These are phyloP conservation scores for Dendropsophus ebraccatus DNA, from an alignment of 2,113 vertebrate species.

Conservation along the genomic window DNA sequence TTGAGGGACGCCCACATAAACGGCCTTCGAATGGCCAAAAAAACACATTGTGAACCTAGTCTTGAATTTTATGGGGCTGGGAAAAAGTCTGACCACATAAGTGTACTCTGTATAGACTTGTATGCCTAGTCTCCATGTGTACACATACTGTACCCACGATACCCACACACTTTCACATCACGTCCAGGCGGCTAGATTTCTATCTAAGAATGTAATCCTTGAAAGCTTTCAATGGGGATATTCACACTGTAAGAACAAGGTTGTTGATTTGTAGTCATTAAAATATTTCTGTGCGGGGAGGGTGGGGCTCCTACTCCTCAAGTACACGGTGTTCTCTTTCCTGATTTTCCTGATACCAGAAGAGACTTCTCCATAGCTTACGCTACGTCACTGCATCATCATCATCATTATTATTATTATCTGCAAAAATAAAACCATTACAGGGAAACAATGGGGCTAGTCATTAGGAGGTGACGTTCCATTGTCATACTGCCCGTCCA, in stretches of 20 bases:
- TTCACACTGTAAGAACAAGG: neutral
- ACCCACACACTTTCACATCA: neutral
- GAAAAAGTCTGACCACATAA: neutral
- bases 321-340: constrained; percentile 31
- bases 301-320: constrained; percentile 12
- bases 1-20: too few species aligned
- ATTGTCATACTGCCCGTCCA: constrained; percentile 2
- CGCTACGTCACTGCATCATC: neutral
- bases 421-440: neutral
- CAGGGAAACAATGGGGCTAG: constrained; percentile 1
- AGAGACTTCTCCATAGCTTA: neutral
- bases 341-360: neutral
- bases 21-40: too few species aligned
- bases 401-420: neutral
- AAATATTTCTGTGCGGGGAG: constrained; percentile 23
- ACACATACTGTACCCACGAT: neutral
- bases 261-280: constrained; percentile 13
- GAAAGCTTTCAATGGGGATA: neutral
- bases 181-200: neutral
- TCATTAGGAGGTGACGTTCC: constrained; percentile 6
- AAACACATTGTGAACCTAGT: too few species aligned
- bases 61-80: neutral
- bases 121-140: neutral
- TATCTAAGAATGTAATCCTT: constrained; percentile 41
- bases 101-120: neutral